phyloP scores from a whole-genome alignment of 1,140 invertebrate genomes.

The Himalopsyche phryganea region DNA sequence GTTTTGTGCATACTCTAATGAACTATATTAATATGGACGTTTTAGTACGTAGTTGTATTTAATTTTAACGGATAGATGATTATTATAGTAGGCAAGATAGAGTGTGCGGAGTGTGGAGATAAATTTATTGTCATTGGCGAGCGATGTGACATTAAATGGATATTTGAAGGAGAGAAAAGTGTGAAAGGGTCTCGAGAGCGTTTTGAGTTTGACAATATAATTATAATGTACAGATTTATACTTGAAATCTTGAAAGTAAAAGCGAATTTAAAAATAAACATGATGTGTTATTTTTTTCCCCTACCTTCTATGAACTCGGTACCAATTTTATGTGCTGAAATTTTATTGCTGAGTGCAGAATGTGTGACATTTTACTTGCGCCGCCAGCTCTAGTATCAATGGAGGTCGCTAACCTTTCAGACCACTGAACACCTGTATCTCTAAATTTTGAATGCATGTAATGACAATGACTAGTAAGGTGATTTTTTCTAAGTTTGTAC shows the following conservation, averaged over 20 bases:
- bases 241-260: constrained; percentile 7
- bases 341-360: too few species aligned
- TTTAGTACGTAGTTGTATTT: background rate
- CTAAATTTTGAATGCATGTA: too few species aligned
- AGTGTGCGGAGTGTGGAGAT: background rate
- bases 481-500: too few species aligned
- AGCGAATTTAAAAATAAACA: background rate
- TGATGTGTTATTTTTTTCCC: background rate
- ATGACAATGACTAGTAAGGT: too few species aligned
- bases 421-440: too few species aligned
- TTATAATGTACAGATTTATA: constrained; percentile 27
- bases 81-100: background rate
- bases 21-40: background rate
- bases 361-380: too few species aligned
- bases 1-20: too few species aligned
- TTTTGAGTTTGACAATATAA: background rate
- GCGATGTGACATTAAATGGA: background rate
- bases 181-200: background rate
- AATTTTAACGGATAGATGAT: background rate
- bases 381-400: too few species aligned
- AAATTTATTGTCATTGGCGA: too few species aligned
- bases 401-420: too few species aligned
- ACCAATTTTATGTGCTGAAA: too few species aligned
- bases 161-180: background rate
- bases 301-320: background rate